Percentiles rank a stretch among this genome's conserved stretches.
phyloP scores from a whole-genome alignment of 2,888 invertebrate species.

The Drosophila fungiperda region DNA sequence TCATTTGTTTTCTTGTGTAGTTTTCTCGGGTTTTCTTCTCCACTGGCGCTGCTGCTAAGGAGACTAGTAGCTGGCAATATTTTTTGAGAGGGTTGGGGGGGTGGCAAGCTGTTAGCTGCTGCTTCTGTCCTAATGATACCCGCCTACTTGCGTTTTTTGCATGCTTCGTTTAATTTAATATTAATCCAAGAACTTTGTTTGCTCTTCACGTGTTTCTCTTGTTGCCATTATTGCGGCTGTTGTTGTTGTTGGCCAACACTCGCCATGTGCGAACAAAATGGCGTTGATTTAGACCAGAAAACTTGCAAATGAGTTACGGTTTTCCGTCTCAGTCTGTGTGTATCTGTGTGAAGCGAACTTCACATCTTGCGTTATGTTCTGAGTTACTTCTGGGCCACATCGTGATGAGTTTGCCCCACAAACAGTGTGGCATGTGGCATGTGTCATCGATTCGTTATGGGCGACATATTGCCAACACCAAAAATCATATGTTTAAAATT shows the following conservation, averaged over 20 bases:
- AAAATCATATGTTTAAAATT: background rate
- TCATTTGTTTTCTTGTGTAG: constrained; percentile 77
- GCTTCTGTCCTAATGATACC: constrained; percentile 72
- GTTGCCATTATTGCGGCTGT: constrained; percentile 17
- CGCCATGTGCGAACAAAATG: constrained; percentile 52
- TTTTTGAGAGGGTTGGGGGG: constrained; percentile 4
- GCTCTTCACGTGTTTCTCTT: constrained; percentile 49
- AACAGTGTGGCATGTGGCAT: background rate
- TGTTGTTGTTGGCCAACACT: constrained; percentile 44
- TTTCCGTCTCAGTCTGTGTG: constrained; percentile 2
- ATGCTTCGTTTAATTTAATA: constrained; percentile 84
- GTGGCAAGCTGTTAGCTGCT: constrained; percentile 20
- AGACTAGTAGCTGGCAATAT: constrained; percentile 35
- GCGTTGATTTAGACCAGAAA: constrained; percentile 37
- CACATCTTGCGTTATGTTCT: background rate
- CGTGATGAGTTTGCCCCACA: background rate
- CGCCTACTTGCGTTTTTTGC: constrained; percentile 78
- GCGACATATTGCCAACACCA: constrained; percentile 2
- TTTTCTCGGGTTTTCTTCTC: constrained; percentile 60
- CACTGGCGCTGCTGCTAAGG: constrained; percentile 9
- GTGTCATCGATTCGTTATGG: background rate
- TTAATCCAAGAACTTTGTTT: constrained; percentile 79
- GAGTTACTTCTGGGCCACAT: constrained; percentile 3
- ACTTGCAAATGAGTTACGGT: constrained; percentile 48
- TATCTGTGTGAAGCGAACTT: background rate